phyloP scores from a whole-genome alignment of 2,113 vertebrate genomes.

The Bostrychus sinensis region DNA sequence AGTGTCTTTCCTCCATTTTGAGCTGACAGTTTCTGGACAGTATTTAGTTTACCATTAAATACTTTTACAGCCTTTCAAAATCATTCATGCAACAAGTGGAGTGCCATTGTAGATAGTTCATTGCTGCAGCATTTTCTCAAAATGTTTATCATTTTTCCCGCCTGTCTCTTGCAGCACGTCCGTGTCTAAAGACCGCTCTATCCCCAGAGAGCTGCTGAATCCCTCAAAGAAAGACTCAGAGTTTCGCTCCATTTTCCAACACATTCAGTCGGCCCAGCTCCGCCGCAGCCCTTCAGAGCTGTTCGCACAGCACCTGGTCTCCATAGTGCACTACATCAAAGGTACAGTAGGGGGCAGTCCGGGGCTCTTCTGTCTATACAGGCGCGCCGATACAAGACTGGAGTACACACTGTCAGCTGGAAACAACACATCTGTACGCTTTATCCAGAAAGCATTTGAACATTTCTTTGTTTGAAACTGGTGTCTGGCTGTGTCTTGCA shows the following conservation, averaged over 20 bases:
- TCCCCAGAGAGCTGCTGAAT: conserved; percentile 87
- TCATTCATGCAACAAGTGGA: no score
- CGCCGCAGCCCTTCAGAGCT: conserved; percentile 92
- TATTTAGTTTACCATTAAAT: no score
- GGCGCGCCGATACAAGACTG: not conserved
- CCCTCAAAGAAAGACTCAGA: conserved; percentile 92
- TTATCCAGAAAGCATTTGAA: no score
- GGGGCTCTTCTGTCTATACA: not conserved
- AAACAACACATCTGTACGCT: no score
- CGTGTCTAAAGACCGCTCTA: conserved; percentile 86
- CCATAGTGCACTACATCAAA: conserved; percentile 97
- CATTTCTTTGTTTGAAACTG: not conserved
- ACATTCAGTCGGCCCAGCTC: conserved; percentile 92
- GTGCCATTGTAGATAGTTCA: no score
- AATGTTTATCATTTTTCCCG: not conserved
- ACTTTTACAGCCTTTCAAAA: no score
- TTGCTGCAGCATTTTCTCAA: no score
- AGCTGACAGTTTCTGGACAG: no score
- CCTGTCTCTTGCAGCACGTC: conserved; percentile 79
- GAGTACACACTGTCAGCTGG: no score
- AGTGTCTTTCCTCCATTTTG: no score
- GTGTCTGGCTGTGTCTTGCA: conserved; percentile 59
- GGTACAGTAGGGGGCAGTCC: conserved; percentile 72
- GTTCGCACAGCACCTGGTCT: conserved; percentile 97
- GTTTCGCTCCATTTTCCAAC: conserved; percentile 96